phyloP scores from a whole-genome alignment of 1,140 invertebrate genomes.

The Pollicipes pollicipes region DNA sequence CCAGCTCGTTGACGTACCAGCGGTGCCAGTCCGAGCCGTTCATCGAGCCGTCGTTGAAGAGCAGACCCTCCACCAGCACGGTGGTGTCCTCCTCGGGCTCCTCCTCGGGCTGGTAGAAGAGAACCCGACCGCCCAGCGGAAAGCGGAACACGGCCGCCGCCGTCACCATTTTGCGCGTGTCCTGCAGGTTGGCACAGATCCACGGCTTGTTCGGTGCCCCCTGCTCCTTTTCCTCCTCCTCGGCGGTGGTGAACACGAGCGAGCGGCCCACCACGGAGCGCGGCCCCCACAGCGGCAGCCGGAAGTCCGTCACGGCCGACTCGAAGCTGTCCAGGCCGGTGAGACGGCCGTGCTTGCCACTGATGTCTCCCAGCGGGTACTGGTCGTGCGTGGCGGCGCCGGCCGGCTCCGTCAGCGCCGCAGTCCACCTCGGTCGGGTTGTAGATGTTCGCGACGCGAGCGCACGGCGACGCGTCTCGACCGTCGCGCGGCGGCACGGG shows the following conservation, averaged over 20 bases:
- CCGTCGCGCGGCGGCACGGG: conserved; percentile 27
- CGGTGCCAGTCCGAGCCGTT: conserved; percentile 57
- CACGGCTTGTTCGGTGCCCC: conserved; percentile 24
- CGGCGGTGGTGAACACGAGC: conserved; percentile 46
- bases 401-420: conserved; percentile 21
- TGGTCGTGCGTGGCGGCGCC: conserved; percentile 60
- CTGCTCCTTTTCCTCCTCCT: conserved; percentile 31
- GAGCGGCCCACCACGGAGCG: conserved; percentile 62
- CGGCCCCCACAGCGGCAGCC: conserved; percentile 61
- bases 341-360: conserved; percentile 52
- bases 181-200: conserved; percentile 33
- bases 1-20: conserved; percentile 42
- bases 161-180: conserved; percentile 21
- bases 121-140: conserved; percentile 66
- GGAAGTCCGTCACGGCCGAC: conserved; percentile 48
- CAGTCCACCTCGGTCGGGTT: conserved; percentile 32
- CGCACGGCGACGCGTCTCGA: conserved; percentile 23
- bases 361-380: conserved; percentile 71
- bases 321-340: conserved; percentile 19
- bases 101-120: conserved; percentile 62
- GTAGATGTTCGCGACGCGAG: conserved; percentile 26
- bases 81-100: conserved; percentile 63
- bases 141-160: conserved; percentile 41
- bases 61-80: conserved; percentile 39
- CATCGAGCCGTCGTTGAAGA: conserved; percentile 67